Evolutionary conservation across 2,113 vertebrate genomes (phyloP), one percentile per base, ranked within the genome.

Genomic region (Myrmecophaga tridactyla): DNA sequence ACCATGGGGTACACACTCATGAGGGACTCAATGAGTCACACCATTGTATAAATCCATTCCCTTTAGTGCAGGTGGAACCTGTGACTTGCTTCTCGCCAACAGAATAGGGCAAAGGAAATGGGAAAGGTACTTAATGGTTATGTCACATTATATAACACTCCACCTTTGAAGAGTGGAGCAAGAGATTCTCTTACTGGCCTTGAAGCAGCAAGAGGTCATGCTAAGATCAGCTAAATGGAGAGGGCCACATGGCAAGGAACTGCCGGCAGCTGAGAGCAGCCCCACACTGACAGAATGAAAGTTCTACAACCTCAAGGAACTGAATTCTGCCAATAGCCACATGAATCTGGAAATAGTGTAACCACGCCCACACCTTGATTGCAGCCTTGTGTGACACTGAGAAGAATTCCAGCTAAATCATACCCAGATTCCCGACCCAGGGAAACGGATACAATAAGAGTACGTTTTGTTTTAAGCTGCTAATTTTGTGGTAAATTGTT

Each of bases 271-370:
- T 81, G 21, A 90, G 92, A 81, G 43, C 41, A 80, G 51, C 34
- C 67, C n/a, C 29, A 87, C 10, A n/a, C 70, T 48, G 51, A 94
- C 63, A 96, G 53, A 31, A 81, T 92, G 70, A 69, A 92, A 75
- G 43, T 29, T 51, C 88, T 77, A 72, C 4, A 72, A 39, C 14
- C 62, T 83, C 4, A 92, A 85, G 89, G 60, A 72, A 65, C 29
- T 56, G 21, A 72, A 89, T 34, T 92, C 86, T 94, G 81, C 36
- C 62, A 87, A 82, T 31, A 63, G 86, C 43, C 18, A 62, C 0
- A 7, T 25, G 36, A 82, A 23, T 53, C 14, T 56, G 53, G 67
- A 90, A 90, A 69, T 56, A 94, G 84, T 10, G 14, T 10, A 86
- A 46, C 36, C 46, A 56, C n/a, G 51, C 31, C 46, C 43, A 48